Evolutionary conservation across 1,140 invertebrate species (phyloP).

Genomic region (Dryas iulia): DNA sequence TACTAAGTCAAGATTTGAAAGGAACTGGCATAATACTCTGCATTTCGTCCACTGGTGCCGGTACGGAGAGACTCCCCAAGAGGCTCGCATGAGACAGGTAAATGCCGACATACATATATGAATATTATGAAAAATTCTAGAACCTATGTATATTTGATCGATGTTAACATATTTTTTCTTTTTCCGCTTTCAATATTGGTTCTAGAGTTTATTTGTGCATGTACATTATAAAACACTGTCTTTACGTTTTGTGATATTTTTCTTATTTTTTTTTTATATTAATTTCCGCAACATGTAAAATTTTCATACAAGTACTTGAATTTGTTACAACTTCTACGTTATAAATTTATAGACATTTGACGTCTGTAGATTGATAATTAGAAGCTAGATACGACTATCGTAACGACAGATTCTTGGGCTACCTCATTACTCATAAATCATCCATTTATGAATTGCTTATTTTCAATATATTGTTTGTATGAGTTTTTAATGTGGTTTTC

Average conservation of each 20-base stretch:
- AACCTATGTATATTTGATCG: background rate
- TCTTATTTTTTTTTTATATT: constrained; percentile 11
- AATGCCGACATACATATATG: constrained; percentile 36
- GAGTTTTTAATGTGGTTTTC: constrained; percentile 40
- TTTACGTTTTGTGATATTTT: constrained; percentile 30
- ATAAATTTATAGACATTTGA: background rate
- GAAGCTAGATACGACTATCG: background rate
- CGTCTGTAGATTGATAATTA: background rate
- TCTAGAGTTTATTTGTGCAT: constrained; percentile 28
- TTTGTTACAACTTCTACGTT: background rate
- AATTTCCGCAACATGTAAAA: background rate
- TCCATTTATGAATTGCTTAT: constrained; percentile 29
- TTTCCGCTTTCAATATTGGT: constrained; percentile 20
- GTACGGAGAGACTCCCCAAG: constrained; percentile 83
- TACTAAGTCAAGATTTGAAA: constrained; percentile 79
- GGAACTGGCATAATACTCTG: constrained; percentile 85
- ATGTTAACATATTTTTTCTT: constrained; percentile 19
- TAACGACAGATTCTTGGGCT: background rate
- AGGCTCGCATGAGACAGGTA: constrained; percentile 84
- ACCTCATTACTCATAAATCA: background rate
- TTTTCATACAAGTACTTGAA: constrained; percentile 4
- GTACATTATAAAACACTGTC: constrained; percentile 13
- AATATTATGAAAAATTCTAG: constrained; percentile 11
- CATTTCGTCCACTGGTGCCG: constrained; percentile 86
- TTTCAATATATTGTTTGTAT: constrained; percentile 34